These are phyloP conservation scores for Littorina saxatilis DNA, from an alignment of 1,140 invertebrate genomes.

Conservation along the genomic window DNA sequence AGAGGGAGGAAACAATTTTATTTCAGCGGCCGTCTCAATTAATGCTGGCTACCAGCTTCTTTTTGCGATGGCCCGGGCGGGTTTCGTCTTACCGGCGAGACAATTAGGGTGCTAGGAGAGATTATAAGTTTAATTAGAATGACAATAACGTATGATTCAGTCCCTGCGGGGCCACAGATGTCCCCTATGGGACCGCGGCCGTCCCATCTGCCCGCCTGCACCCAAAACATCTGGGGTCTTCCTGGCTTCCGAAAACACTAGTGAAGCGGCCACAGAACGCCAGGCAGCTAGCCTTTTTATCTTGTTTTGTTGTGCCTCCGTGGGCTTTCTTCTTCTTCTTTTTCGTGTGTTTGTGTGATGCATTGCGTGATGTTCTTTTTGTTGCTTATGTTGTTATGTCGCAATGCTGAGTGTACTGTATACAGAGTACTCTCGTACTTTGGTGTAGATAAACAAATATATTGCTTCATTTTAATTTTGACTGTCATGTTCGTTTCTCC, in stretches of 20 bases:
- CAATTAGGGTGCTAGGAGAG: slow-evolving; percentile 34
- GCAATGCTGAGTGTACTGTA: too few species aligned
- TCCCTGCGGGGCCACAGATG: slow-evolving; percentile 34
- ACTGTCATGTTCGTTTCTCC: too few species aligned
- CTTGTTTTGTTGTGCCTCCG: too few species aligned
- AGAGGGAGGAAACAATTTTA: slow-evolving; percentile 35
- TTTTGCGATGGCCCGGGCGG: too few species aligned
- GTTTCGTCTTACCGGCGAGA: slow-evolving; percentile 32
- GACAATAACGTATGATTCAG: slow-evolving; percentile 43
- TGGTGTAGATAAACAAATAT: too few species aligned
- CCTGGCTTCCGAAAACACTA: not conserved
- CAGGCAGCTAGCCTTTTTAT: too few species aligned
- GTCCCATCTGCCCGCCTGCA: slow-evolving; percentile 33
- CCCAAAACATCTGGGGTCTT: slow-evolving; percentile 26
- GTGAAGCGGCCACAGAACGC: not conserved
- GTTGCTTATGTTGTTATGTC: too few species aligned
- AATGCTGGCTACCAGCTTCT: slow-evolving; percentile 24
- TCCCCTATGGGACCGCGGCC: not conserved
- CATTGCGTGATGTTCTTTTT: too few species aligned
- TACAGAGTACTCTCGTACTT: too few species aligned
- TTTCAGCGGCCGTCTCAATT: not conserved
- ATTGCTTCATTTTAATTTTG: too few species aligned
- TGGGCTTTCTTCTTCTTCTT: too few species aligned
- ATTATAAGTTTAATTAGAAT: slow-evolving; percentile 44
- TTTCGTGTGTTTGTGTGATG: too few species aligned